Evolutionary conservation across 2,888 invertebrate genomes (phyloP), one percentile per base, ranked within the genome.

Genomic region (Trissolcus brochymenae): DNA sequence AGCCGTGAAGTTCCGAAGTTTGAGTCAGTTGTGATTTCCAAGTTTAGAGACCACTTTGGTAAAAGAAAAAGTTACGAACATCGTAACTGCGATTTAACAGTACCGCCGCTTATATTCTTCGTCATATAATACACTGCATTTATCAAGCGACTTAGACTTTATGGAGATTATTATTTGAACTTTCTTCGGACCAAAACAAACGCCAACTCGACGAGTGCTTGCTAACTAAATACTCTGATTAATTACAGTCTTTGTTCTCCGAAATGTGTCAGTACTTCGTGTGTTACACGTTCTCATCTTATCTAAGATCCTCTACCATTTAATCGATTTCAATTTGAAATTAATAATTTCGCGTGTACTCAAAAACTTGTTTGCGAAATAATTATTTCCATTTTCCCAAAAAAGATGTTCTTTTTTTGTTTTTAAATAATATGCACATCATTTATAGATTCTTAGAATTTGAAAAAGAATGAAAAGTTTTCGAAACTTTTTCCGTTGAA

Each of bases 1-100:
- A 75, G 64, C 54, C 41, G 54, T 43, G 57, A 70, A 79, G 70
- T 73, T 60, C 11, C 70, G 64, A 81, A 82, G 78, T 82, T 84
- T 77, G 72, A 81, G 77, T 78, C 78, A 80, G 75, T 81, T 76
- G 76, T 74, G 80, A 83, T 84, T 84, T 85, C 81, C 81, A 81
- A 84, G 83, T 84, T 84, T 83, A 76, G 79, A 80, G 82, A 82
- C 77, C 82, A 82, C 80, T 81, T 79, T 65, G 72, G 61, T 25
- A 56, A 70, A 80, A 81, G 80, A 79, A 82, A 80, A 80, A 79
- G 80, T 64, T 76, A 60, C 64, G 74, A 80, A 80, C 78, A 72
- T 81, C 81, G 80, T 80, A 79, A 72, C 78, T 71, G 57, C 68
- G 74, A 79, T 79, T 81, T 75, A 75, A 75, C 75, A 68, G 68